Evolutionary conservation across 2,888 invertebrate genomes (phyloP), one percentile per base, ranked within the genome.

Genomic region (Gari tellinella): DNA sequence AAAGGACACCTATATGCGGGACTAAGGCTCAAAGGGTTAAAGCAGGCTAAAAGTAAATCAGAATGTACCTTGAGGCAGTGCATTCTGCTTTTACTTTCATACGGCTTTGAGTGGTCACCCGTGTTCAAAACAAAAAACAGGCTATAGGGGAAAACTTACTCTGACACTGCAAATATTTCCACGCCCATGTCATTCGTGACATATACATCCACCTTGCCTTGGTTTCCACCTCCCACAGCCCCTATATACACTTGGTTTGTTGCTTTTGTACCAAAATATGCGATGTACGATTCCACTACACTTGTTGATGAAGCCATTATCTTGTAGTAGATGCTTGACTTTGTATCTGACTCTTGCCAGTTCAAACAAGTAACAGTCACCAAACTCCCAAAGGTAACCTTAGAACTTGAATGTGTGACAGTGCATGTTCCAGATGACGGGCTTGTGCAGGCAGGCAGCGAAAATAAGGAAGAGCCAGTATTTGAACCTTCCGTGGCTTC

Each of bases 141-240:
- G 15, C n/a, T 10, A 17, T 10, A 46, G 17, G 14, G 14, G 14
- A 17, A 49, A 37, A 57, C 72, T 60, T 65, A 72, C 72, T n/a
- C 25, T 21, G 60, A 60, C 7, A 55, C 38, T 10, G 75, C 68
- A 26, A 52, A 17, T 17, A 55, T 65, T 25, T 38, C 55, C 10
- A 82, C 80, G n/a, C 82, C 85, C 62, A 62, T 53, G 17, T 81
- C 80, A 74, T 88, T 86, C 21, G 76, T 52, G 7, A 87, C 84
- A 53, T 65, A 75, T 12, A 87, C 80, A 23, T 62, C 63, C 17
- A 88, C 51, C 0, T 53, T 55, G 15, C 83, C 80, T 21, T 72
- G 52, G 17, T 41, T 46, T 1, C 72, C 56, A 7, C 76, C 82
- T 7, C 82, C 72, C 53, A 61, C 80, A 2, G 87, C 81, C 7